These are phyloP conservation scores for Callionymus lyra DNA, from an alignment of 2,113 vertebrate species.

Conservation along the genomic window DNA sequence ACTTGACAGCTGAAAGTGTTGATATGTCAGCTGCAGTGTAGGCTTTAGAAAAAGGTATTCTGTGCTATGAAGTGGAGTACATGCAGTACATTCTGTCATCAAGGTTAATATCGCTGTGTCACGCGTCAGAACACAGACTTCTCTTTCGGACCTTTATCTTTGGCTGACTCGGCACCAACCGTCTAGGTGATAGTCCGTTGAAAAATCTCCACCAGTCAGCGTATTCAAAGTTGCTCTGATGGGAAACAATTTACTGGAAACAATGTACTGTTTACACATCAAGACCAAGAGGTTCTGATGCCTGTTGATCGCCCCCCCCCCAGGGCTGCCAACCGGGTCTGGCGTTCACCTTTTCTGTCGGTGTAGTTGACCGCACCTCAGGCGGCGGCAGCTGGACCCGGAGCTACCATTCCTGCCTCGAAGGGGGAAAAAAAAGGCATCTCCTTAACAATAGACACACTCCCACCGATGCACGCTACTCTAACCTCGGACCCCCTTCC, in stretches of 20 bases:
- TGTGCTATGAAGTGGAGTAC: constrained; percentile 10
- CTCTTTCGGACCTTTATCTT: neutral
- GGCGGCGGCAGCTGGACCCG: constrained; percentile 34
- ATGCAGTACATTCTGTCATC: constrained; percentile 45
- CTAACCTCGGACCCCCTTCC: constrained; percentile 36
- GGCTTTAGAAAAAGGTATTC: constrained; percentile 43
- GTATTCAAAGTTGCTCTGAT: constrained; percentile 3
- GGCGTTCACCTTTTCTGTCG: neutral
- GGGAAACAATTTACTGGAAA: neutral
- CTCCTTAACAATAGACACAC: constrained; percentile 55
- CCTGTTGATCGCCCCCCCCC: constrained; percentile 6
- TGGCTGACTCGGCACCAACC: neutral
- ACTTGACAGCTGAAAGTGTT: too few relatives aligned
- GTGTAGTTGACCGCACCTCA: constrained; percentile 6
- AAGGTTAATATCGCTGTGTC: constrained; percentile 11
- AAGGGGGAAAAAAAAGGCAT: constrained; percentile 12
- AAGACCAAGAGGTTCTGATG: neutral
- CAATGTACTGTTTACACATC: constrained; percentile 20
- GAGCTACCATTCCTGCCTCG: constrained; percentile 24
- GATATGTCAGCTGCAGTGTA: too few relatives aligned
- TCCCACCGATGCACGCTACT: constrained; percentile 33
- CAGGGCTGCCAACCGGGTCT: constrained; percentile 13
- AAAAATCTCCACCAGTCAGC: neutral
- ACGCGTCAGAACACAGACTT: constrained; percentile 16
- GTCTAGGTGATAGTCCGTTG: neutral